Base-by-base conservation (phyloP, 1,140 invertebrate species). In the Potamilus streckersoni region DNA sequence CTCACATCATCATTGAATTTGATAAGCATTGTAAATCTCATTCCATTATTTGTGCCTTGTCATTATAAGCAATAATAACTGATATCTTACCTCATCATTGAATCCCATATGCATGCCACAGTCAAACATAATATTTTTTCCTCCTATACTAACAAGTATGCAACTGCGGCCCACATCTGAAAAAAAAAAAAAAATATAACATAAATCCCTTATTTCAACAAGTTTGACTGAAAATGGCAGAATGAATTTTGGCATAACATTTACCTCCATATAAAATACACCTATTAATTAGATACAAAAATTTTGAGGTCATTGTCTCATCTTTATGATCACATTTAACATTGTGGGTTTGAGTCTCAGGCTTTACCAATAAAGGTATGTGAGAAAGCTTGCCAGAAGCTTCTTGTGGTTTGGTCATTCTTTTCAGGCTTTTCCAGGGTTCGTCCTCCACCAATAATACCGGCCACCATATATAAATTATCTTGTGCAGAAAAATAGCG, bases 61-160 rank as follows among this genome's bases (percentile, higher is more conserved):
- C 38, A 49, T 49, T 38, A 6, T 38, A 38, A 38, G 4, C 4
- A 38, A 38, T 66, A 2, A 8, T 56, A 70, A 58, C 14, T n/a
- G 66, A 71, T n/a, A 23, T 78, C 81, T 86, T 84, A 93, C 92
- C 81, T 99, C 97, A 91, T 99, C 98, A 84, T 98, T 97, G 85
- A 95, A 99, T 12, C 98, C 98, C 98, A 99, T 99, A 88, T 99
- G 98, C 98, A 99, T 99, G 60, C 98, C 98, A 91, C 98, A 99
- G 89, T 99, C 98, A 38, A 99, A 90, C 98, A 99, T 99, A 66
- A 99, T 95, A 91, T 99, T 99, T 91, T 99, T 99, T 17, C 97
- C 97, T 65, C 97, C 97, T 92, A 99, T 97, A 0, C 96, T 94
- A 1, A 99, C 92, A 16, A 99, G 89, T 79, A 99, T 96, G 86